phyloP scores from a whole-genome alignment of 2,113 vertebrate species.

The Rhinolophus ferrumequinum region DNA sequence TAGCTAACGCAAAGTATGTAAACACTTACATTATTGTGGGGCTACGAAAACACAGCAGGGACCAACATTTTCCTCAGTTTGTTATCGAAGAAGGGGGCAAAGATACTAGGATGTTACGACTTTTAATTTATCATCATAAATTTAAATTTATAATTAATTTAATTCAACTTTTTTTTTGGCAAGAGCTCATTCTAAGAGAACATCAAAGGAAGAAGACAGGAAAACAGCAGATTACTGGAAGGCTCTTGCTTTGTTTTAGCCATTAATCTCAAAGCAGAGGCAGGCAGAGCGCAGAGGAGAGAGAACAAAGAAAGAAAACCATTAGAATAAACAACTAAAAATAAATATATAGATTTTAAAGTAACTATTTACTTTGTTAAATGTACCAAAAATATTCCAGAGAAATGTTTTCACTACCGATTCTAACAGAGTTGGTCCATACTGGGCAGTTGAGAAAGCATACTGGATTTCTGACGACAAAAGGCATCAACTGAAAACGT shows the following conservation, averaged over 20 bases:
- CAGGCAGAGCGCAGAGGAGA: background rate
- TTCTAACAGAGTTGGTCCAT: background rate
- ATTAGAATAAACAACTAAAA: background rate
- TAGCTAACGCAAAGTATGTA: background rate
- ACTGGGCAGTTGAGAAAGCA: background rate
- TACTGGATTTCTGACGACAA: slow-evolving; percentile 3
- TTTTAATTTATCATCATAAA: slow-evolving; percentile 41
- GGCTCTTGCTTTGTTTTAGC: background rate
- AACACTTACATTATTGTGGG: background rate
- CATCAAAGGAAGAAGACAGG: background rate
- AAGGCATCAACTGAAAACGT: slow-evolving; percentile 5
- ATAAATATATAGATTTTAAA: background rate
- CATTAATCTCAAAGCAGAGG: background rate
- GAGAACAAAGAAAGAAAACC: background rate
- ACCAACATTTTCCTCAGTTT: background rate
- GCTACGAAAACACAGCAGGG: background rate
- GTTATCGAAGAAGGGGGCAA: background rate
- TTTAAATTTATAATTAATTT: background rate
- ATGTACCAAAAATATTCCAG: background rate
- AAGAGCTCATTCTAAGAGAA: slow-evolving; percentile 23
- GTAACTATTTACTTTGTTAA: background rate
- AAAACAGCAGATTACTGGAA: background rate
- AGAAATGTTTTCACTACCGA: background rate
- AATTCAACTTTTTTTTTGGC: background rate
- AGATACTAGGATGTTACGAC: background rate